A percentile compares a stretch with the other conserved stretches of the same genome.
These are phyloP conservation scores for Xenopus borealis DNA, from an alignment of 2,113 vertebrate species.

Conservation along the genomic window DNA sequence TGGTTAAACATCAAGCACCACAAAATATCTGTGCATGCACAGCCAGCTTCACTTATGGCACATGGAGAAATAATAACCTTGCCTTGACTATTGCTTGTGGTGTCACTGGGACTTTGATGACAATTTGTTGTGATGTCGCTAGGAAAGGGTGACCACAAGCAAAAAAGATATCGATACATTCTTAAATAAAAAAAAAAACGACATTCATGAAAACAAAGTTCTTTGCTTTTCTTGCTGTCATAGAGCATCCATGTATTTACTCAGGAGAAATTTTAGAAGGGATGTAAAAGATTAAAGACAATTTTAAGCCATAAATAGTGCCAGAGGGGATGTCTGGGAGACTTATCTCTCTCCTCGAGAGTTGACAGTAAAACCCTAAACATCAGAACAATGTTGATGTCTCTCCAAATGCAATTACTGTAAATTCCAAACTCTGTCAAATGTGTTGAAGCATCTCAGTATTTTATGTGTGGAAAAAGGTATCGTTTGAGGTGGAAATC, in stretches of 20 bases:
- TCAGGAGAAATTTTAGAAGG: constrained; percentile 37
- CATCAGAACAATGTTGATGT: constrained; percentile 32
- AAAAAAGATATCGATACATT: no score
- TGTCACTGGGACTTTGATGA: no score
- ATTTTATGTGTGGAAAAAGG: constrained; percentile 46
- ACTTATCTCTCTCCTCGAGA: constrained; percentile 7
- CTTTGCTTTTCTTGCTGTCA: no score
- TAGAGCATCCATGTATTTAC: neutral
- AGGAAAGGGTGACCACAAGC: no score
- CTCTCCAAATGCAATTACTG: constrained; percentile 36
- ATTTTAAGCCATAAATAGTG: constrained; percentile 18
- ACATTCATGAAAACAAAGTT: no score
- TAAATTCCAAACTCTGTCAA: constrained; percentile 38
- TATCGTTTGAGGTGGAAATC: constrained; percentile 42
- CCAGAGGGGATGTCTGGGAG: constrained; percentile 24
- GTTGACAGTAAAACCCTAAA: constrained; percentile 21
- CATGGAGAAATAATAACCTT: no score
- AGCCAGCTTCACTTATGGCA: no score
- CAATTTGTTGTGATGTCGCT: no score
- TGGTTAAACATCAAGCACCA: no score
- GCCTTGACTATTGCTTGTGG: no score
- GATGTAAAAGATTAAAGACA: constrained; percentile 25
- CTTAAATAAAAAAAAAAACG: no score
- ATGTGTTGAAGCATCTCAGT: constrained; percentile 1
- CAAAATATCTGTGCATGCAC: no score